A percentile compares a stretch with the other conserved stretches of the same genome.
Conservation (phyloP, 1,140 invertebrate species). For the Bactericera cockerelli region DNA sequence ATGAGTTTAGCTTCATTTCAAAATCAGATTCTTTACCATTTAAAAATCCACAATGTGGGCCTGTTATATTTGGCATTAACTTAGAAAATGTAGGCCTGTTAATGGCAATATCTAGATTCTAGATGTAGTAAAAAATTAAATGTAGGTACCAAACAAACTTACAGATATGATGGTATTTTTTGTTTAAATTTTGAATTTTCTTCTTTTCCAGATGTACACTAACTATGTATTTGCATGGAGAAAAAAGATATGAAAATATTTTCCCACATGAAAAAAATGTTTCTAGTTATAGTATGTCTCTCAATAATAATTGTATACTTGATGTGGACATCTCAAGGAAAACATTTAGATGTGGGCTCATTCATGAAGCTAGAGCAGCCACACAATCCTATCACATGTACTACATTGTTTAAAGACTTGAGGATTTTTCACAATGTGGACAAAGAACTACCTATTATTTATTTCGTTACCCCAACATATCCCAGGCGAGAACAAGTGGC, state of each 20-base stretch:
- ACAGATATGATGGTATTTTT: too few relatives aligned
- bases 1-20: too few relatives aligned
- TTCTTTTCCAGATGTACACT: background rate
- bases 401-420: background rate
- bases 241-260: background rate
- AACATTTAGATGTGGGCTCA: background rate
- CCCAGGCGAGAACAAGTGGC: conserved; percentile 75
- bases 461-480: conserved; percentile 81
- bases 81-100: too few relatives aligned
- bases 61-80: too few relatives aligned
- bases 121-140: too few relatives aligned
- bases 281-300: background rate
- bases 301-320: background rate
- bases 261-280: background rate
- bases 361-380: background rate
- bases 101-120: too few relatives aligned
- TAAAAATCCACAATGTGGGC: too few relatives aligned
- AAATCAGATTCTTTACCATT: too few relatives aligned
- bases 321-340: conserved; percentile 3
- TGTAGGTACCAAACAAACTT: too few relatives aligned
- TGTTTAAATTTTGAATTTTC: too few relatives aligned
- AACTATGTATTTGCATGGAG: background rate
- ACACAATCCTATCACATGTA: background rate
- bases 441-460: conserved; percentile 29
- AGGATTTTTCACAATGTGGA: background rate